Evolutionary conservation across 1,140 invertebrate genomes (phyloP), one percentile per base, ranked within the genome.

Genomic region (Drosophila serrata): DNA sequence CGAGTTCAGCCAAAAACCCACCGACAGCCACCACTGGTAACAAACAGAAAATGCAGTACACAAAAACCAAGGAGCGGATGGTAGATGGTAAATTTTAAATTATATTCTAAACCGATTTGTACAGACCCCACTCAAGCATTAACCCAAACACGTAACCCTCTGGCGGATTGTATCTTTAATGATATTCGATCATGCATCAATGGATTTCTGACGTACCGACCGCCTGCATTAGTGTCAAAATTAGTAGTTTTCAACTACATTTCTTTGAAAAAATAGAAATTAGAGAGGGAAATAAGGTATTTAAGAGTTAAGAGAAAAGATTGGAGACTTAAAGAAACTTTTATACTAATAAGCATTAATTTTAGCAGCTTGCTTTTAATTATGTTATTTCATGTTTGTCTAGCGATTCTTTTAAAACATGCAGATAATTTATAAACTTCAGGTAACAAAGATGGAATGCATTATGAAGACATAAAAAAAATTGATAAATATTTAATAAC

Each of bases 1-100:
- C 73, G 37, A 61, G 53, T 56, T 61, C 85, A 49, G n/a, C 79
- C 27, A 64, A 82, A 48, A 48, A 69, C 65, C 61, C 73, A n/a
- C 15, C 45, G 33, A 29, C 75, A 42, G n/a, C 68, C 46, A 29
- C 70, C 75, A 65, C 53, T 64, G 84, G 84, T 35, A 90, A 56
- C 63, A 92, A 82, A 91, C 84, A 85, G 75, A 91, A 91, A 79
- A 92, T 91, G 78, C 88, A 90, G 74, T 92, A 92, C 42, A 64
- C 90, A 77, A 92, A 88, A 40, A 92, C 91, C 39, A 92, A 45
- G 70, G 91, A 92, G 55, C 91, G 91, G 35, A 90, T 92, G 48
- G 82, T 86, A 51, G 87, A 86, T 59, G 91, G 94, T 96, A 90
- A 48, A 48, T 37, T 24, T 37, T 37, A 24, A 22, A 39, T 51